Conservation (phyloP, 2,797 vertebrate genomes). For the Syndactyla subalaris region DNA sequence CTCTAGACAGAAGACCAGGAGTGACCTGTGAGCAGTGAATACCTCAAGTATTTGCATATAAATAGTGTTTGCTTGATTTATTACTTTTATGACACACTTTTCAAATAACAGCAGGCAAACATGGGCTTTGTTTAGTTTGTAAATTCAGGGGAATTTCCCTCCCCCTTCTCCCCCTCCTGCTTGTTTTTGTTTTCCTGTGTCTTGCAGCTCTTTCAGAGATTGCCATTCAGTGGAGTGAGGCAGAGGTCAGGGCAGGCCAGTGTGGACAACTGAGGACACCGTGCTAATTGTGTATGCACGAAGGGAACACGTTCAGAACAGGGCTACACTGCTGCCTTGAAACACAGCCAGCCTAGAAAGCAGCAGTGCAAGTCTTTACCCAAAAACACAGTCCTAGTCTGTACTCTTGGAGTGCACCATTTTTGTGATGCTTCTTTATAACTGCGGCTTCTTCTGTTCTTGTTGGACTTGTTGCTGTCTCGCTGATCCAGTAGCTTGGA, state of each 20-base stretch:
- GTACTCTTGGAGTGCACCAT: neutral
- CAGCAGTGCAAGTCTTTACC: neutral
- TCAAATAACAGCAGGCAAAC: neutral
- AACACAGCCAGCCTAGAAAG: neutral
- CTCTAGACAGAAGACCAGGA: neutral
- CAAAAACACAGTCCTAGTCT: neutral
- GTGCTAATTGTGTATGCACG: fast-evolving
- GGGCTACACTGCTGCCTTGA: neutral
- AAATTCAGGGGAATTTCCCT: neutral
- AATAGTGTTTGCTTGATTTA: neutral
- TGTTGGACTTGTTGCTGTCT: neutral
- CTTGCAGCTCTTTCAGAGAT: neutral
- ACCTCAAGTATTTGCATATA: neutral
- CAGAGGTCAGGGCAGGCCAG: neutral
- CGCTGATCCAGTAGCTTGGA: neutral
- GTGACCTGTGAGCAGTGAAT: neutral
- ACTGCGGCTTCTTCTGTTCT: neutral
- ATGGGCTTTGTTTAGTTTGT: neutral
- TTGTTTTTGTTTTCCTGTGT: neutral
- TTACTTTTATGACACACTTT: neutral
- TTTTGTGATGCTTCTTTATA: neutral
- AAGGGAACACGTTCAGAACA: neutral
- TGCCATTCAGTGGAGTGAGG: neutral
- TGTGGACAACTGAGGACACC: neutral
- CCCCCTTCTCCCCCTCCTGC: fast-evolving